phyloP scores from a whole-genome alignment of 2,113 vertebrate species.

The Danio rerio region GRCz12tu NC_133182.1:37758001-37758500 shows the following conservation, averaged over 20 bases:
- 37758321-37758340: neutral
- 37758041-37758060: neutral
- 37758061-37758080: neutral
- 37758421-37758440: no score
- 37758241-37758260: neutral
- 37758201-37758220: neutral
- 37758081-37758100: neutral
- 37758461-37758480: no score
- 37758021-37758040: neutral
- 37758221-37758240: neutral
- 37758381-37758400: neutral
- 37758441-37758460: no score
- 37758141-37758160: neutral
- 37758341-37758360: no score
- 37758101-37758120: constrained; percentile 11
- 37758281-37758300: neutral
- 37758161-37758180: neutral
- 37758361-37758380: no score
- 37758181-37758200: neutral
- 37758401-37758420: no score
- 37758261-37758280: neutral
- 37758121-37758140: neutral
- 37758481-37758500: no score
- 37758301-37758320: neutral
- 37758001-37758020: neutral